These are phyloP conservation scores for Macaria notata DNA, from an alignment of 2,888 invertebrate species.

Conservation along the genomic window DNA sequence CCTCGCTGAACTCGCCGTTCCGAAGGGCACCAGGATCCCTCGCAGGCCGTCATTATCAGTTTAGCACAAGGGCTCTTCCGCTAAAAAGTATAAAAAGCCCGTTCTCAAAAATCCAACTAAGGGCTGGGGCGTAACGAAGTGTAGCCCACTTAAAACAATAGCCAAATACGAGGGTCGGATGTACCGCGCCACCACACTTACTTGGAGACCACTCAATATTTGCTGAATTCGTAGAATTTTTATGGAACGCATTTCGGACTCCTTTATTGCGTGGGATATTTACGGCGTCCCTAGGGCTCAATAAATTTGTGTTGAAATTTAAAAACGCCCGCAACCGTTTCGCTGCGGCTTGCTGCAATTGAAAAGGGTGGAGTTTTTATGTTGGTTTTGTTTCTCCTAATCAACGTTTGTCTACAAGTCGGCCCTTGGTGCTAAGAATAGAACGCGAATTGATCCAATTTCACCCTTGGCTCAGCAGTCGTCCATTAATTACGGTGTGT, in stretches of 20 bases:
- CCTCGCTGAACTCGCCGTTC: conserved; percentile 52
- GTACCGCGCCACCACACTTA: conserved; percentile 60
- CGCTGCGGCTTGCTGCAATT: conserved; percentile 21
- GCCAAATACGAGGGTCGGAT: conserved; percentile 74
- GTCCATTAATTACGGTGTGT: conserved; percentile 77
- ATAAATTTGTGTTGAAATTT: conserved; percentile 61
- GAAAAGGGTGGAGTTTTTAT: conserved; percentile 25
- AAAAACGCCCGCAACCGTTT: conserved; percentile 45
- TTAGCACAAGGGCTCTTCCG: conserved; percentile 67
- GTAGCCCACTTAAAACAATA: conserved; percentile 80
- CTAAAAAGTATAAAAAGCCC: conserved; percentile 68
- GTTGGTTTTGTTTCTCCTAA: conserved; percentile 41
- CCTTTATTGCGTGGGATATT: conserved; percentile 70
- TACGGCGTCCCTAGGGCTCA: conserved; percentile 62
- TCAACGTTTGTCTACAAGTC: conserved; percentile 55
- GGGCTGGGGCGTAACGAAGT: conserved; percentile 77
- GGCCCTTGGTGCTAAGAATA: conserved; percentile 61
- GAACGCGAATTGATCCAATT: conserved; percentile 76
- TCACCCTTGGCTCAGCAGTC: conserved; percentile 63
- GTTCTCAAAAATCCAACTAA: conserved; percentile 68
- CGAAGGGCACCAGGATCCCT: conserved; percentile 46
- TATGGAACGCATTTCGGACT: conserved; percentile 62
- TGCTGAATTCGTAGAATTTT: conserved; percentile 77
- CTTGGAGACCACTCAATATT: conserved; percentile 76
- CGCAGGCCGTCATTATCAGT: conserved; percentile 73